Evolutionary conservation across 2,888 invertebrate species (phyloP).

Genomic region (Ormyrus labotus): DNA sequence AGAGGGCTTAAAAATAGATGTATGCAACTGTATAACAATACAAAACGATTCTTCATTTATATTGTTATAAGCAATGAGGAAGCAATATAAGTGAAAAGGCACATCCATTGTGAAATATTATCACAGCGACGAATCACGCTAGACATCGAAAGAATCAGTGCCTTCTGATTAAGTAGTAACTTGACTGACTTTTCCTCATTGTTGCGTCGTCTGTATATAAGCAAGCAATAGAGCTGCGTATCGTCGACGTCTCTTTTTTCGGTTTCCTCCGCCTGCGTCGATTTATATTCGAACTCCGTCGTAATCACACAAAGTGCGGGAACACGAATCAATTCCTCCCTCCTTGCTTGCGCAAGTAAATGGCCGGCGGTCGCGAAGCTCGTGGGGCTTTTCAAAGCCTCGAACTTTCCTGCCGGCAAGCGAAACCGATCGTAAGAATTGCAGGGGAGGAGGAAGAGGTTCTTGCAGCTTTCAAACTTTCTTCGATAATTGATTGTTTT

Average conservation of each 20-base stretch:
- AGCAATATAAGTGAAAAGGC: too few species aligned
- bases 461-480: slow-evolving; percentile 65
- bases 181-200: slow-evolving; percentile 3
- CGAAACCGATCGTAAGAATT: slow-evolving; percentile 70
- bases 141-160: slow-evolving; percentile 15
- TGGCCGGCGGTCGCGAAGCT: slow-evolving; percentile 22
- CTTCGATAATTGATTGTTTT: slow-evolving; percentile 73
- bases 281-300: slow-evolving; percentile 46
- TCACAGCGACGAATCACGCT: neutral
- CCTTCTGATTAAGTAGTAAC: slow-evolving; percentile 15
- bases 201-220: neutral
- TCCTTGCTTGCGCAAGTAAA: slow-evolving; percentile 25
- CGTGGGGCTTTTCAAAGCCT: slow-evolving; percentile 5
- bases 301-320: slow-evolving; percentile 40
- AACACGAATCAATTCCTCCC: slow-evolving; percentile 43
- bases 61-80: too few species aligned
- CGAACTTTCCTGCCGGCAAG: slow-evolving; percentile 45
- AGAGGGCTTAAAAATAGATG: too few species aligned
- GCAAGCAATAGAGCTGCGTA: neutral
- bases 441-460: slow-evolving; percentile 22
- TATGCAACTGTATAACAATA: too few species aligned
- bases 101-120: too few species aligned
- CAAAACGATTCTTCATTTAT: too few species aligned
- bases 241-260: neutral
- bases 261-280: neutral